phyloP scores from a whole-genome alignment of 2,797 vertebrate species.

The Danionella dracula region DNA sequence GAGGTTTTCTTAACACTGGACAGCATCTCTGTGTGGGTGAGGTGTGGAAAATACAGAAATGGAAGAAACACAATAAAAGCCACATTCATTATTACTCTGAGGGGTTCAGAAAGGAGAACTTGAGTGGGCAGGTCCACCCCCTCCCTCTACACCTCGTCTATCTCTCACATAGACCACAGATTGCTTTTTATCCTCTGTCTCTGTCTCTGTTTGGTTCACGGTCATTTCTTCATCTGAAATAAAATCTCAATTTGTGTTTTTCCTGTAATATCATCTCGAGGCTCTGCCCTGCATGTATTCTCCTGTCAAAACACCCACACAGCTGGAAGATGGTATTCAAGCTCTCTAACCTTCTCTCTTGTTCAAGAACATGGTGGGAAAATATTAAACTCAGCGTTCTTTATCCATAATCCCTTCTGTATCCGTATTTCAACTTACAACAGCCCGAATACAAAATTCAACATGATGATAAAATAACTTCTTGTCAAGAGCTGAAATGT shows the following conservation, averaged over 20 bases:
- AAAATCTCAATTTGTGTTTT: slow-evolving; percentile 9
- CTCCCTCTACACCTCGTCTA: slow-evolving; percentile 46
- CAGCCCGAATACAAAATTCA: background rate
- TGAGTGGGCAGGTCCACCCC: slow-evolving; percentile 60
- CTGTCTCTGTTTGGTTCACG: background rate
- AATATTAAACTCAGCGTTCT: slow-evolving; percentile 1
- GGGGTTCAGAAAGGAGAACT: slow-evolving; percentile 49
- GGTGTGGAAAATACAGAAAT: slow-evolving; percentile 47
- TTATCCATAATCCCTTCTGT: background rate
- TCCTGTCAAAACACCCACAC: slow-evolving; percentile 26
- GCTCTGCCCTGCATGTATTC: background rate
- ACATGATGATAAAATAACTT: no score
- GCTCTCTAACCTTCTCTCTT: background rate
- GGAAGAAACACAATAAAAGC: slow-evolving; percentile 51
- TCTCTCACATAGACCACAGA: slow-evolving; percentile 22
- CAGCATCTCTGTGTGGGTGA: slow-evolving; percentile 45
- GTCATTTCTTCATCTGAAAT: slow-evolving; percentile 17
- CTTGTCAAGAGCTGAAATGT: no score
- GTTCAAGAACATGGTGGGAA: background rate
- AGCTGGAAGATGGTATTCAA: slow-evolving; percentile 5
- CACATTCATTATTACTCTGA: slow-evolving; percentile 47
- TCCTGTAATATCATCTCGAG: slow-evolving; percentile 6
- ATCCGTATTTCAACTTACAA: background rate
- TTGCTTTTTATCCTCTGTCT: slow-evolving; percentile 8
- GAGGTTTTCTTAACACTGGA: slow-evolving; percentile 41